phyloP scores from a whole-genome alignment of 2,113 vertebrate genomes.

The Mobula hypostoma region DNA sequence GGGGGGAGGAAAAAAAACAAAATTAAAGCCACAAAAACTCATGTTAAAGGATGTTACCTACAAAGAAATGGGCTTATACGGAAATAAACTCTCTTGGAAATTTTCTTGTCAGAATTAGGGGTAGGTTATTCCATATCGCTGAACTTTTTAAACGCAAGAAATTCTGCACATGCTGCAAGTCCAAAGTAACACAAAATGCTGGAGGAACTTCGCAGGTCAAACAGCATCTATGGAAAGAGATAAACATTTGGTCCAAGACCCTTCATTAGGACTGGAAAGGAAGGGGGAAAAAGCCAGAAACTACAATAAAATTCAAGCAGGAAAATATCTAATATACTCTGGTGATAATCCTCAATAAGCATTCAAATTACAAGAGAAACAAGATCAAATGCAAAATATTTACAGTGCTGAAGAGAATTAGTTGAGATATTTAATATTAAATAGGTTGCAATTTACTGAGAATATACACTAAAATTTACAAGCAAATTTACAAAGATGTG shows the following conservation, averaged over 20 bases:
- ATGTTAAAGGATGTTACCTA: not conserved
- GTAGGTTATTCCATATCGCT: not conserved
- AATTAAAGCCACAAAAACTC: not conserved
- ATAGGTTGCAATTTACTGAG: not conserved
- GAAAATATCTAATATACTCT: not conserved
- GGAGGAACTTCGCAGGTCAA: too few relatives aligned
- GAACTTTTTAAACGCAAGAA: not conserved
- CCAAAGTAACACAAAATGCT: too few relatives aligned
- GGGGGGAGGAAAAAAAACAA: not conserved
- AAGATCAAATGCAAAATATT: not conserved
- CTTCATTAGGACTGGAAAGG: too few relatives aligned
- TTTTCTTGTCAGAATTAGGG: not conserved
- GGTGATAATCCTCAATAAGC: not conserved
- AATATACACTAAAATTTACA: not conserved
- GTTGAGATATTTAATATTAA: not conserved
- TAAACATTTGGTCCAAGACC: too few relatives aligned
- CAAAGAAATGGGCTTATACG: not conserved
- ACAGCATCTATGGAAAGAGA: too few relatives aligned
- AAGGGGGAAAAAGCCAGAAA: too few relatives aligned
- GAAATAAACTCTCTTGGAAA: not conserved
- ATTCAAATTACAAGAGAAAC: not conserved
- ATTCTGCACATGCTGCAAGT: too few relatives aligned
- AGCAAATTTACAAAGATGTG: not conserved
- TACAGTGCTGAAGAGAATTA: not conserved
- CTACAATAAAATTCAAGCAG: not conserved